These are phyloP conservation scores for Aricia artaxerxes DNA, from an alignment of 2,888 invertebrate species.

Conservation along the genomic window DNA sequence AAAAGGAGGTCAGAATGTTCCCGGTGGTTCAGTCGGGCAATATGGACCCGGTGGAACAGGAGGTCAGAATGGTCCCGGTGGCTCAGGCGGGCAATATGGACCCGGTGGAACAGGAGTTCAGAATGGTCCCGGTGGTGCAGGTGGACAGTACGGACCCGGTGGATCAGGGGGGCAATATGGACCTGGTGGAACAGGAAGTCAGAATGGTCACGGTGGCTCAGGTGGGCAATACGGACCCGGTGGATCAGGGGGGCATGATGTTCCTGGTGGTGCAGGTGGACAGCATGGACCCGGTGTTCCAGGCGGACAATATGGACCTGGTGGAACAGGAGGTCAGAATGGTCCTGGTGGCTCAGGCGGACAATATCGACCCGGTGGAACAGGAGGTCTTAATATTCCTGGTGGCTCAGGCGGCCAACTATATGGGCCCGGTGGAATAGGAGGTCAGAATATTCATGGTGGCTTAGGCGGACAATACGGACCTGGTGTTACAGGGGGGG, in stretches of 20 bases:
- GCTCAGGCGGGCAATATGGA: background rate
- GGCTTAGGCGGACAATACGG: conserved; percentile 21
- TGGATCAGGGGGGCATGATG: conserved; percentile 35
- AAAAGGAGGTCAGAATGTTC: conserved; percentile 33
- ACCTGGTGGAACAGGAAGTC: conserved; percentile 24
- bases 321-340: conserved; percentile 24
- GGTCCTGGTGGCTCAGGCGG: background rate
- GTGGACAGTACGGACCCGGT: conserved; percentile 1
- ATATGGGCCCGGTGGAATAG: conserved; percentile 24
- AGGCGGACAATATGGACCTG: conserved; percentile 33
- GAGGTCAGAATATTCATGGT: conserved; percentile 30
- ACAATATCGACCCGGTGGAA: too few relatives aligned
- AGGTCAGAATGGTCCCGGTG: background rate
- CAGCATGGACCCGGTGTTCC: conserved; percentile 30
- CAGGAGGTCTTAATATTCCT: too few relatives aligned
- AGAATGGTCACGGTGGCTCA: conserved; percentile 25
- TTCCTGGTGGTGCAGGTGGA: conserved; percentile 28
- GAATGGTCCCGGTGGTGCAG: too few relatives aligned
- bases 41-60: conserved; percentile 31
- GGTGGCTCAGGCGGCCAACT: background rate
- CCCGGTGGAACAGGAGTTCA: background rate
- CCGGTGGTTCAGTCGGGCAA: conserved; percentile 28
- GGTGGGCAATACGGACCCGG: conserved; percentile 31
- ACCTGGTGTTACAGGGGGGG: conserved; percentile 15
- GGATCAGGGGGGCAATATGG: conserved; percentile 31